These are phyloP conservation scores for Globia sparganii DNA, from an alignment of 2,888 invertebrate genomes.

Conservation along the genomic window DNA sequence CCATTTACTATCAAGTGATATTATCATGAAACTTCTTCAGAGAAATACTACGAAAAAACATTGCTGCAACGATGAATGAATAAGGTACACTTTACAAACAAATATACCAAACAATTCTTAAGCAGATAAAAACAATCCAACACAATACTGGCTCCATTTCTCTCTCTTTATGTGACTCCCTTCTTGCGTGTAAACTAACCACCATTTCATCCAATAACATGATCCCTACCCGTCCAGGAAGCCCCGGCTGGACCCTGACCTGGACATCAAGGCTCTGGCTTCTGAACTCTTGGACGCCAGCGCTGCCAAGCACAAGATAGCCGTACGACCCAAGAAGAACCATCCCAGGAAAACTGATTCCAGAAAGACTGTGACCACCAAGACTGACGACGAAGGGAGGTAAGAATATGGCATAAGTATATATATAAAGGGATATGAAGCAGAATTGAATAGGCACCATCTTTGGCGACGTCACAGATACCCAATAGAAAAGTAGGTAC, in stretches of 20 bases:
- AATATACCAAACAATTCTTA: background rate
- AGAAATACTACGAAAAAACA: background rate
- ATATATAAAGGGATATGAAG: background rate
- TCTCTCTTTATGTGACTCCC: constrained; percentile 26
- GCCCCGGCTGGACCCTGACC: constrained; percentile 88
- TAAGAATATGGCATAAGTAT: constrained; percentile 56
- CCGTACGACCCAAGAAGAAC: constrained; percentile 93
- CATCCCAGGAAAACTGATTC: constrained; percentile 81
- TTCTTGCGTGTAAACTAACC: constrained; percentile 65
- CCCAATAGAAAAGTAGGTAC: background rate
- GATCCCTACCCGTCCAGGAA: constrained; percentile 85
- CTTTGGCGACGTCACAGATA: background rate
- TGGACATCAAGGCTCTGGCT: constrained; percentile 88
- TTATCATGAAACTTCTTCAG: background rate
- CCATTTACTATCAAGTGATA: constrained; percentile 40
- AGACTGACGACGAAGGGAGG: constrained; percentile 65
- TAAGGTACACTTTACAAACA: background rate
- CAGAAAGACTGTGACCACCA: constrained; percentile 67
- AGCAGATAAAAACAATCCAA: background rate
- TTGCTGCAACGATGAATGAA: background rate
- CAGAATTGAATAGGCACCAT: background rate
- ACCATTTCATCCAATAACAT: constrained; percentile 70
- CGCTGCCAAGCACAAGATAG: constrained; percentile 94
- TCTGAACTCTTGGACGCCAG: constrained; percentile 92
- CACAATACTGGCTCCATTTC: background rate